Base-by-base conservation (phyloP, 2,888 invertebrate genomes). In the Eurytoma californica region DNA sequence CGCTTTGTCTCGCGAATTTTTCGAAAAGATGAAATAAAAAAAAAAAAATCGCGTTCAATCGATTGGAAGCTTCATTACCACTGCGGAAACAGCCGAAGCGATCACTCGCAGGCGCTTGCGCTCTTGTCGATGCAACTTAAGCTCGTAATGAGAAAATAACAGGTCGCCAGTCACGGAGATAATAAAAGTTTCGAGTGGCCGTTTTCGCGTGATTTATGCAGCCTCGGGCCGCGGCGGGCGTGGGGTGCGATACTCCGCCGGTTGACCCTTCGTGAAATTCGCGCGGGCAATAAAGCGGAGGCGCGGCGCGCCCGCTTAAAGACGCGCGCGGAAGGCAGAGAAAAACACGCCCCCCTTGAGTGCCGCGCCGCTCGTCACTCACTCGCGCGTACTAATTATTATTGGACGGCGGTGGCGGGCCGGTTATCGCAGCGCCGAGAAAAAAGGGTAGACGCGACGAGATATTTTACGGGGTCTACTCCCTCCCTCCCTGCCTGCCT, bases 311-410 rank as follows among this genome's bases (percentile, higher is more conserved):
- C 51, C 67, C 74, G 60, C 58, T 75, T 75, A 69, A 68, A 60
- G 77, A 79, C 79, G 39, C 66, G 39, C 66, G 14, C 28, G 24
- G 14, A 75, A 67, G 74, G 74, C 67, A 61, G 49, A 49, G 72
- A 76, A 68, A 80, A 76, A 73, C 82, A 80, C 81, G 80, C 82
- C 66, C 66, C 76, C 73, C 75, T 77, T 67, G 81, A 70, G 68
- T 63, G 76, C 78, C 51, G 63, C 81, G 78, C 82, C 67, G 72
- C 63, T 82, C 76, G 82, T 81, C 83, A 78, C 80, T 83, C 81
- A 81, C 83, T 80, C 81, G 82, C 72, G 69, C 80, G 77, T 79
- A 58, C 82, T 82, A 83, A 83, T 83, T 82, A 82, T 81, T 69
- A 80, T 77, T 57, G 76, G 69, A 51, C 67, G 51, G 60, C 67